These are phyloP conservation scores for Microcebus jonahi DNA, from an alignment of 2,113 vertebrate genomes.

Conservation along the genomic window DNA sequence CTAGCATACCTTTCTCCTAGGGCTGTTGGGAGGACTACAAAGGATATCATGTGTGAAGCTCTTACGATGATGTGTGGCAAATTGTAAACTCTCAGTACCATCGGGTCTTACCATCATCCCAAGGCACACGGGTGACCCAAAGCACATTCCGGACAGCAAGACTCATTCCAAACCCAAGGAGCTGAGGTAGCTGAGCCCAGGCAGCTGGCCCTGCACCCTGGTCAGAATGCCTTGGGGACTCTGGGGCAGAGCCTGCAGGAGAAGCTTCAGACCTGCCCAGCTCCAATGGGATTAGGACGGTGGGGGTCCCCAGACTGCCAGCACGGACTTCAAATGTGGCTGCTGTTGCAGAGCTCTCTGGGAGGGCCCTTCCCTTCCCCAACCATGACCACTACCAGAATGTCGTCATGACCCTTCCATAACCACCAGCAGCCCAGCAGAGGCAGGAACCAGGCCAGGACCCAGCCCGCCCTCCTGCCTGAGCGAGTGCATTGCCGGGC, in stretches of 20 bases:
- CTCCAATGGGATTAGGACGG: background rate
- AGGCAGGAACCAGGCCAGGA: background rate
- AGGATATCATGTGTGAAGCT: background rate
- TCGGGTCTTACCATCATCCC: background rate
- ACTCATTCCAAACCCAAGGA: background rate
- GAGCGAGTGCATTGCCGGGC: background rate
- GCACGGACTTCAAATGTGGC: background rate
- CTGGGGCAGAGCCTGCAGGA: background rate
- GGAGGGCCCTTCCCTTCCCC: background rate
- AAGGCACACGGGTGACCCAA: background rate
- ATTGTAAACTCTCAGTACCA: background rate
- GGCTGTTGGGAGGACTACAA: background rate
- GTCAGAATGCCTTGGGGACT: background rate
- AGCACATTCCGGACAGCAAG: background rate
- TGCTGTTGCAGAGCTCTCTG: background rate
- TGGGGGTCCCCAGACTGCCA: background rate
- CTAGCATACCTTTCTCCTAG: background rate
- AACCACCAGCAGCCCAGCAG: background rate
- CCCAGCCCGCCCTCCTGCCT: background rate
- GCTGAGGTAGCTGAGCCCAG: background rate
- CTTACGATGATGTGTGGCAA: background rate
- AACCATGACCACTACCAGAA: background rate
- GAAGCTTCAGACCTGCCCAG: background rate
- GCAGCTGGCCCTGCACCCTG: background rate
- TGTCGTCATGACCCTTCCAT: background rate